Percentiles rank a stretch among this genome's conserved stretches.
Conservation (phyloP, 2,888 invertebrate genomes). For the Adelphocoris suturalis region DNA sequence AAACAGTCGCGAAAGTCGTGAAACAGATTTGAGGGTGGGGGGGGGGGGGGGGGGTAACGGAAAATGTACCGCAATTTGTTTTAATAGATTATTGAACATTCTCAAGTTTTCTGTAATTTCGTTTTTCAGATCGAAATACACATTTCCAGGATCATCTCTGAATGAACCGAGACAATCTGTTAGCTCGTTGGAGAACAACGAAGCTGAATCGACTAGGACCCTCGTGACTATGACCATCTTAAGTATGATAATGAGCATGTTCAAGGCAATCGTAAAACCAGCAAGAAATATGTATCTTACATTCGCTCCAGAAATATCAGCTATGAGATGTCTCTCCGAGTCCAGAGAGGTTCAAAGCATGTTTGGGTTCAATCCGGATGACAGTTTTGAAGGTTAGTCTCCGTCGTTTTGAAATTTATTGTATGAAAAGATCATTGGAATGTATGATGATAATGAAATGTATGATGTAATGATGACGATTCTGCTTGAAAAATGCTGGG, state of each 20-base stretch:
- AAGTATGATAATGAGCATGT: constrained; percentile 13
- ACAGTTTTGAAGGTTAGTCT: not conserved
- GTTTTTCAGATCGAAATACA: not conserved
- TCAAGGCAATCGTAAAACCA: constrained; percentile 56
- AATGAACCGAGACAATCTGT: not conserved
- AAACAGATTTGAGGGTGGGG: too few relatives aligned
- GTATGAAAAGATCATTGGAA: too few relatives aligned
- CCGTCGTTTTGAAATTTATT: too few relatives aligned
- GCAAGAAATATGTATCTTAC: constrained; percentile 44
- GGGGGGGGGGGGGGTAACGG: too few relatives aligned
- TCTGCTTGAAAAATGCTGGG: too few relatives aligned
- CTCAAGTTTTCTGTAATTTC: not conserved
- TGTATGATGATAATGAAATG: too few relatives aligned
- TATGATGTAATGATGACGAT: too few relatives aligned
- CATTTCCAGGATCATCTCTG: not conserved
- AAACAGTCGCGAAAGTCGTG: too few relatives aligned
- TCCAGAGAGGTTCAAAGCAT: constrained; percentile 14
- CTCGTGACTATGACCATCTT: not conserved
- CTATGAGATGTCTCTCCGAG: constrained; percentile 23
- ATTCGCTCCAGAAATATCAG: constrained; percentile 55
- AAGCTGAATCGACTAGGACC: not conserved
- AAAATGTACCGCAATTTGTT: too few relatives aligned
- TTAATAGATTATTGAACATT: too few relatives aligned
- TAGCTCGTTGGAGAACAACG: not conserved
- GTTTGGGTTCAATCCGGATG: not conserved